Percentiles rank a stretch among this genome's conserved stretches.
Conservation (phyloP, 1,140 invertebrate genomes). For the Philotrypesis tridentata region DNA sequence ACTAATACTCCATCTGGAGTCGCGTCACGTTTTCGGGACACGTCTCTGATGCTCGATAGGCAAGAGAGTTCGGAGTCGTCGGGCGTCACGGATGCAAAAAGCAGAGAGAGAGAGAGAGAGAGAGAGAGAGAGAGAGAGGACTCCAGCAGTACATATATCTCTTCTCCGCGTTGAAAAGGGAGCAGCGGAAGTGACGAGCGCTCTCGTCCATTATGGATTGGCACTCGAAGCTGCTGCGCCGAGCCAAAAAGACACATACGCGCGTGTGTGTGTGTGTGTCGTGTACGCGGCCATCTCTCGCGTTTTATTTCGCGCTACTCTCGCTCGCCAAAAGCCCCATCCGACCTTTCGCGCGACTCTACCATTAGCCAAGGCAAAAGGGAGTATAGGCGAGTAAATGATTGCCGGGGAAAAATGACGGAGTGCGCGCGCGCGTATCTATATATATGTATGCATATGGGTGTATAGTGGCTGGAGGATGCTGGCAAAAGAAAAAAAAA, state of each 20-base stretch:
- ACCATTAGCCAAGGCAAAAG: background rate
- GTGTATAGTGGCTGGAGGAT: too few relatives aligned
- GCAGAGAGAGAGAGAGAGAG: too few relatives aligned
- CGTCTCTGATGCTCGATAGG: background rate
- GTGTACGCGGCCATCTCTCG: background rate
- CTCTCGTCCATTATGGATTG: conserved; percentile 51
- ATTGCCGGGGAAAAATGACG: conserved; percentile 10
- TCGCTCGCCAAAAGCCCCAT: background rate
- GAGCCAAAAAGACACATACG: conserved; percentile 7
- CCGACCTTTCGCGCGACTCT: background rate
- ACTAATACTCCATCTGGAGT: background rate
- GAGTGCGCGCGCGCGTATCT: background rate
- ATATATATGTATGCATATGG: too few relatives aligned
- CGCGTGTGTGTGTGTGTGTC: background rate
- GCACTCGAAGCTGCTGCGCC: conserved; percentile 26
- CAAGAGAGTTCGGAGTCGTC: background rate
- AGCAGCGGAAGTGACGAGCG: conserved; percentile 15
- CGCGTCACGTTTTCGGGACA: background rate
- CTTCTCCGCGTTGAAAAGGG: background rate
- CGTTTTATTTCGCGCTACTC: background rate
- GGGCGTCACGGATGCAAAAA: background rate
- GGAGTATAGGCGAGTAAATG: background rate
- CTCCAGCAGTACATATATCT: background rate
- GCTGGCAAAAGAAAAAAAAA: background rate
- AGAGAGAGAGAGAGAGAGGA: too few relatives aligned